Evolutionary conservation across 2,888 invertebrate species (phyloP), one percentile per base, ranked within the genome.

Genomic region (Sinhomidia bicolor): DNA sequence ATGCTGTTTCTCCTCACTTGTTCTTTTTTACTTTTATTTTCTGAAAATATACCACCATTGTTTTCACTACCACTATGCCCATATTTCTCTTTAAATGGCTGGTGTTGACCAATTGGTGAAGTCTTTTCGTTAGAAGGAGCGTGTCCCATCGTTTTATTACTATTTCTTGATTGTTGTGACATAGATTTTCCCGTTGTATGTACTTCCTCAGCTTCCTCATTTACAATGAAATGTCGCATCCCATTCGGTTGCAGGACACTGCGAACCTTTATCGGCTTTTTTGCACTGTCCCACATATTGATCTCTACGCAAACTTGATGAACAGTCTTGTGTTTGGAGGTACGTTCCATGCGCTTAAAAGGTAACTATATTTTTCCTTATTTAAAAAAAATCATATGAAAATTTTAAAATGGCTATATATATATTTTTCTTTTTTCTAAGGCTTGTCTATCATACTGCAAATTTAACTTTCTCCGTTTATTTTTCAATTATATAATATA

Each of bases 201-300:
- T 26, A 54, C 29, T 14, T 81, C 81, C 12, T 82, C 62, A 44
- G 17, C 36, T 20, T 62, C 57, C 4, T 89, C 76, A 62, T 89
- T 87, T 14, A 92, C 74, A 36, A 92, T 79, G 76, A 90, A 92
- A 68, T 90, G 87, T 57, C 91, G 88, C 32, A 91, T 90, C 29
- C 92, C 92, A 89, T 92, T 91, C 10, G 84, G 71, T 26, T 91
- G 90, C 17, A 92, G 88, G 74, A 92, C 81, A 68, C 89, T 91
- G 17, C 91, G 90, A 83, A 92, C 86, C 88, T 90, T 90, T 83
- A 91, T 89, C 3, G 92, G 91, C 65, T 92, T 92, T 68, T 85
- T 91, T 82, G 92, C 92, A 91, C 91, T 91, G 88, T 91, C 92
- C 92, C 92, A 92, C 79, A 79, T 79, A 12, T 36, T 36, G 36